These are phyloP conservation scores for Musca domestica DNA, from an alignment of 1,140 invertebrate genomes.

Conservation along the genomic window DNA sequence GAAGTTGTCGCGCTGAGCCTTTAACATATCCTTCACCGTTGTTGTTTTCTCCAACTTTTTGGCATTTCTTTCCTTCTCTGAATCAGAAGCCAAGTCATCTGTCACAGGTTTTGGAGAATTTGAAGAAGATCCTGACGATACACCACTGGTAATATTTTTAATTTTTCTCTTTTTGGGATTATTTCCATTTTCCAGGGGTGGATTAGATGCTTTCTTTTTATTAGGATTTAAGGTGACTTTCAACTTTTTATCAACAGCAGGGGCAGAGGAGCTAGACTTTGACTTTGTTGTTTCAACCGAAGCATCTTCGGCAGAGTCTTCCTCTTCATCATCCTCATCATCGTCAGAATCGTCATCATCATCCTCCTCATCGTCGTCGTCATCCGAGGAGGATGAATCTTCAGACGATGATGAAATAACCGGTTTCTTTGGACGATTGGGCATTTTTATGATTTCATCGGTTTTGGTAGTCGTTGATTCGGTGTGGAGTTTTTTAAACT, in stretches of 20 bases:
- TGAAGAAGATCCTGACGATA: slow-evolving; percentile 36
- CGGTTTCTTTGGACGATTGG: slow-evolving; percentile 48
- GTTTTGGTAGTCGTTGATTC: slow-evolving; percentile 50
- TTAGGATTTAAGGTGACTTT: slow-evolving; percentile 27
- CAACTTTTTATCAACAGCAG: slow-evolving; percentile 23
- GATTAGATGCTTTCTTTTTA: slow-evolving; percentile 12
- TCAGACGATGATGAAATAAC: slow-evolving; percentile 43
- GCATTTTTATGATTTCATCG: slow-evolving; percentile 52
- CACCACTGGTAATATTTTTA: slow-evolving; percentile 30
- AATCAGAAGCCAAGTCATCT: slow-evolving; percentile 38
- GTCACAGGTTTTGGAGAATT: slow-evolving; percentile 40
- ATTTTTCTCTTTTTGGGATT: slow-evolving; percentile 24
- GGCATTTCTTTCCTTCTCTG: slow-evolving; percentile 34
- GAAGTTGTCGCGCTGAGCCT: slow-evolving; percentile 50
- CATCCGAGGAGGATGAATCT: slow-evolving; percentile 34
- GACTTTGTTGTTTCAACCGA: slow-evolving; percentile 31
- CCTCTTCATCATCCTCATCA: slow-evolving; percentile 13
- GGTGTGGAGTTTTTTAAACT: slow-evolving; percentile 67
- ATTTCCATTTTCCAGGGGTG: slow-evolving; percentile 10
- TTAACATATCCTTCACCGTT: slow-evolving; percentile 53
- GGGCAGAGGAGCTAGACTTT: slow-evolving; percentile 28
- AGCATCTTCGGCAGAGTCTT: slow-evolving; percentile 29
- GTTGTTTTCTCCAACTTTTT: slow-evolving; percentile 51
- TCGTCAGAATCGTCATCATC: slow-evolving; percentile 32
- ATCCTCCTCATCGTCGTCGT: slow-evolving; percentile 17